A percentile compares a stretch with the other conserved stretches of the same genome.
These are phyloP conservation scores for Apamea anceps DNA, from an alignment of 2,888 invertebrate species.

Conservation along the genomic window DNA sequence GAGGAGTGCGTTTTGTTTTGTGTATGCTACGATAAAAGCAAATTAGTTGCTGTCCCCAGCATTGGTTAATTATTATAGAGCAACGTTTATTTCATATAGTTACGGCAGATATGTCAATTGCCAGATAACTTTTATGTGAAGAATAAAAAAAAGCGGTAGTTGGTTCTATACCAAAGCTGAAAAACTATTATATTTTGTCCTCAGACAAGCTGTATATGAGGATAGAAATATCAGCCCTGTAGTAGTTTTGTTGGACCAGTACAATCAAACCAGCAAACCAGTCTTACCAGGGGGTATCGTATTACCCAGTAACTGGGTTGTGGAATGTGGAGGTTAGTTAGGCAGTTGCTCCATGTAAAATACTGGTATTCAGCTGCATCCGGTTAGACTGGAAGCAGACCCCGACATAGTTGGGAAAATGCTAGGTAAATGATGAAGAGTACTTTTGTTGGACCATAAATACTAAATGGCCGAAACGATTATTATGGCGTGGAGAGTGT, in stretches of 20 bases:
- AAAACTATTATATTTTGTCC: background rate
- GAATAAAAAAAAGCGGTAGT: background rate
- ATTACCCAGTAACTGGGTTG: too few relatives aligned
- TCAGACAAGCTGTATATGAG: background rate
- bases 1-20: background rate
- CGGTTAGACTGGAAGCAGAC: too few relatives aligned
- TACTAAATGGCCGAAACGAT: background rate
- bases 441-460: background rate
- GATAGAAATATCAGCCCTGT: background rate
- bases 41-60: background rate
- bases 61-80: background rate
- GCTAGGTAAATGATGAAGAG: too few relatives aligned
- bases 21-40: too few relatives aligned
- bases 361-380: too few relatives aligned
- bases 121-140: background rate
- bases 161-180: background rate
- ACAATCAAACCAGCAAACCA: too few relatives aligned
- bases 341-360: too few relatives aligned
- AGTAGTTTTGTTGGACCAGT: background rate
- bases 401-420: too few relatives aligned
- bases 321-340: too few relatives aligned
- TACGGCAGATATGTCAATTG: background rate
- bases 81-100: background rate
- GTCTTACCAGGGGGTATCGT: too few relatives aligned
- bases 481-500: background rate